Evolutionary conservation across 1,140 invertebrate genomes (phyloP), one percentile per base, ranked within the genome.

Genomic region (Drosophila setifemur): DNA sequence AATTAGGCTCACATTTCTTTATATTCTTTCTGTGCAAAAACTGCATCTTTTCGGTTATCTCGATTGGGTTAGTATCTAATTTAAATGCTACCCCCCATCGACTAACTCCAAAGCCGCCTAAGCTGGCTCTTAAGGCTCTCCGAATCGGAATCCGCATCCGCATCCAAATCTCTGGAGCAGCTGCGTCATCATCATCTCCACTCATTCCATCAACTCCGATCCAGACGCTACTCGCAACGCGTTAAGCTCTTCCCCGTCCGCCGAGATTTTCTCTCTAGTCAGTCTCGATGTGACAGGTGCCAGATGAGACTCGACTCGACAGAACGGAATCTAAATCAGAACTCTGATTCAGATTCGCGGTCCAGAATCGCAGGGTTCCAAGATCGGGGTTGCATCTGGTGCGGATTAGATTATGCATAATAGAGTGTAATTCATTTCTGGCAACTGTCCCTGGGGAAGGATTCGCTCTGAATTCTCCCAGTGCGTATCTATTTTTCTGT

Each of bases 361-460:
- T 4, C 11, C 9, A 6, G 44, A 45, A 6, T 40, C 14, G 0
- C 12, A 50, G 33, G 14, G 23, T n/a, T 50, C 19, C 12, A 12
- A 7, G 28, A 47, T 43, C 42, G 26, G 29, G 50, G 50, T 31
- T 77, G 81, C 81, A 76, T 83, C 78, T 86, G 81, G 60, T 85
- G 75, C 53, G 81, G 81, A 86, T 86, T 86, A 86, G 81, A 81
- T 86, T 86, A 86, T 86, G 79, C 79, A 85, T 85, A 85, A 85
- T 85, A 85, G 86, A 86, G 81, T 86, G 81, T 86, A 86, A 86
- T 86, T 86, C 81, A 86, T 86, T 86, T 86, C 82, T 69, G 61
- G 67, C 67, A 81, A 85, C 50, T 73, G 66, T 70, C 47, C 61
- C 61, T 19, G 19, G 67, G 54, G 67, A 37, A 12, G 14, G 33